Evolutionary conservation across 2,888 invertebrate genomes (phyloP).

Genomic region (Teinopalpus imperialis): DNA sequence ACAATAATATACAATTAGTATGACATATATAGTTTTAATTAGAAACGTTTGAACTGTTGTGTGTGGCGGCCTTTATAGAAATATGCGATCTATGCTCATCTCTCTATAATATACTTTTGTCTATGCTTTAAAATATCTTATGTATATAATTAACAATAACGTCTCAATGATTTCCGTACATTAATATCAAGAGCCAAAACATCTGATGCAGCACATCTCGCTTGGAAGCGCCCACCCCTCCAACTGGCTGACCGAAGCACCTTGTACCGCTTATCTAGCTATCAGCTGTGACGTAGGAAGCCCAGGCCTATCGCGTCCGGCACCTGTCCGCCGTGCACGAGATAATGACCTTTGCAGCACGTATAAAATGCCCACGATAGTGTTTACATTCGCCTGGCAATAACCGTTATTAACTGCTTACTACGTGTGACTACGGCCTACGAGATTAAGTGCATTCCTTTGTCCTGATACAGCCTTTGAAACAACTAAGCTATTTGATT

Average conservation of each 20-base stretch:
- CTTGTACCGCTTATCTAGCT: constrained; percentile 30
- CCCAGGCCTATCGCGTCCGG: constrained; percentile 30
- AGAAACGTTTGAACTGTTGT: no score
- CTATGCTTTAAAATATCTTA: no score
- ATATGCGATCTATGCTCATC: no score
- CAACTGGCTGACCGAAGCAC: constrained; percentile 16
- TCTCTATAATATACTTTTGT: no score
- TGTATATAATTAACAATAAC: no score
- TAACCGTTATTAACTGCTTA: constrained; percentile 18
- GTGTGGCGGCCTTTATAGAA: no score
- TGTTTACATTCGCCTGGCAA: constrained; percentile 20
- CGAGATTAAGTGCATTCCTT: constrained; percentile 23
- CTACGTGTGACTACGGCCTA: constrained; percentile 19
- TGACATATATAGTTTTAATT: no score
- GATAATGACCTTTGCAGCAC: constrained; percentile 18
- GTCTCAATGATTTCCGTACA: no score
- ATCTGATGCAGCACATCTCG: background rate
- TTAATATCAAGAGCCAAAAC: constrained; percentile 6
- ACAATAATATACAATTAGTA: no score
- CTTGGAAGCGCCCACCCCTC: constrained; percentile 8
- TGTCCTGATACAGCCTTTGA: constrained; percentile 17
- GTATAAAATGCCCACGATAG: constrained; percentile 16
- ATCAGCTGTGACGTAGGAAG: constrained; percentile 30
- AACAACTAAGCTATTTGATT: constrained; percentile 5
- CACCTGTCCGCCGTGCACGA: constrained; percentile 23